A percentile compares a stretch with the other conserved stretches of the same genome.
phyloP scores from a whole-genome alignment of 2,888 invertebrate genomes.

The Stenurella melanura region DNA sequence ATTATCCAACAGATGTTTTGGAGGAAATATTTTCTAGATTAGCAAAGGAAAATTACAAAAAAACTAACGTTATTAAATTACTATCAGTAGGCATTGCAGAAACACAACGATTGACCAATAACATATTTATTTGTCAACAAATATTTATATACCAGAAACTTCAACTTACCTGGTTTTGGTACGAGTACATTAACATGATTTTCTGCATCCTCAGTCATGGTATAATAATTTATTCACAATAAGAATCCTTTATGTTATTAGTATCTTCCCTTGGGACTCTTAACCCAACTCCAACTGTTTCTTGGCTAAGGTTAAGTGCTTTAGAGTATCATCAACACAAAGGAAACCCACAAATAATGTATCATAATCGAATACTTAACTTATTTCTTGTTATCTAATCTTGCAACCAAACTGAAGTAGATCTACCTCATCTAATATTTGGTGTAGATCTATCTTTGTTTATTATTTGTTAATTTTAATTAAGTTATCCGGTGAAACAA shows the following conservation, averaged over 20 bases:
- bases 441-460: background rate
- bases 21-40: too few species aligned
- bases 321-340: background rate
- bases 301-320: background rate
- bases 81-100: too few species aligned
- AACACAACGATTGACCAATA: too few species aligned
- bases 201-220: background rate
- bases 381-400: conserved; percentile 3
- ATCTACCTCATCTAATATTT: background rate
- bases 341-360: background rate
- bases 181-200: background rate
- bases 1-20: too few species aligned
- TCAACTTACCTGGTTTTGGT: conserved; percentile 23
- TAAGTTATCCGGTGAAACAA: too few species aligned
- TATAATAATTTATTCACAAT: background rate
- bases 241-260: background rate
- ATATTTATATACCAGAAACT: background rate
- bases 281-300: background rate
- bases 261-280: background rate
- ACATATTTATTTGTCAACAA: too few species aligned
- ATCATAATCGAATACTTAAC: background rate
- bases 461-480: background rate
- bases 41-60: too few species aligned
- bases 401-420: background rate
- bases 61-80: too few species aligned